Evolutionary conservation across 2,888 invertebrate genomes (phyloP).

Genomic region (Dasysyrphus tricinctus): DNA sequence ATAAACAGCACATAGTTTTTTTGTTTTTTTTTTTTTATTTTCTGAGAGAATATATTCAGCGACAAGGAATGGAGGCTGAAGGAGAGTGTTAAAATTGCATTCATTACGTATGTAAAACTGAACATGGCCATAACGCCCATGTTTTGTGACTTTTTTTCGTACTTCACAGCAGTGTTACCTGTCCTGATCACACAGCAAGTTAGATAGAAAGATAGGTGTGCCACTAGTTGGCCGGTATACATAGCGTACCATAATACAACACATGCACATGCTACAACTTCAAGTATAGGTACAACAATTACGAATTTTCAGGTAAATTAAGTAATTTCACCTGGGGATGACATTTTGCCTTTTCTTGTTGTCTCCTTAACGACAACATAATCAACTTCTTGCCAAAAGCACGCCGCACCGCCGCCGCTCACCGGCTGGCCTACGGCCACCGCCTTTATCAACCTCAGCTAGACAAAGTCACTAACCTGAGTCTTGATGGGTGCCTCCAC

Average conservation of each 20-base stretch:
- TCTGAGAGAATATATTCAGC: neutral
- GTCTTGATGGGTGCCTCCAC: constrained; percentile 49
- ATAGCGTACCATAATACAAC: constrained; percentile 5
- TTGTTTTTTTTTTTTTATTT: neutral
- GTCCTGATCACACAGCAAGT: constrained; percentile 37
- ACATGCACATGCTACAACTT: constrained; percentile 25
- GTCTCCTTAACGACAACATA: constrained; percentile 64
- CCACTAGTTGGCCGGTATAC: constrained; percentile 17
- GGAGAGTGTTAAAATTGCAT: constrained; percentile 67
- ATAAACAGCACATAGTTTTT: constrained; percentile 4
- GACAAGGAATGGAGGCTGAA: constrained; percentile 36
- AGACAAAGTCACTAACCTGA: constrained; percentile 2
- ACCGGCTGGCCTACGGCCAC: neutral
- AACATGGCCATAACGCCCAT: constrained; percentile 68
- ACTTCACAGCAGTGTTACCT: constrained; percentile 11
- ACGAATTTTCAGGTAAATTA: constrained; percentile 68
- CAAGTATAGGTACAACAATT: constrained; percentile 57
- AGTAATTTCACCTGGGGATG: constrained; percentile 72
- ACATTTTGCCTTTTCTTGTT: constrained; percentile 62
- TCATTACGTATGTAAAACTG: constrained; percentile 69
- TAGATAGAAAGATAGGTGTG: constrained; percentile 59
- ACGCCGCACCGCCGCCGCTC: neutral
- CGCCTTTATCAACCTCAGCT: constrained; percentile 5
- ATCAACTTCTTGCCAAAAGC: constrained; percentile 50
- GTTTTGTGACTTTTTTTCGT: constrained; percentile 27